Evolutionary conservation across 2,113 vertebrate genomes (phyloP).

Genomic region (Acinonyx jubatus): DNA sequence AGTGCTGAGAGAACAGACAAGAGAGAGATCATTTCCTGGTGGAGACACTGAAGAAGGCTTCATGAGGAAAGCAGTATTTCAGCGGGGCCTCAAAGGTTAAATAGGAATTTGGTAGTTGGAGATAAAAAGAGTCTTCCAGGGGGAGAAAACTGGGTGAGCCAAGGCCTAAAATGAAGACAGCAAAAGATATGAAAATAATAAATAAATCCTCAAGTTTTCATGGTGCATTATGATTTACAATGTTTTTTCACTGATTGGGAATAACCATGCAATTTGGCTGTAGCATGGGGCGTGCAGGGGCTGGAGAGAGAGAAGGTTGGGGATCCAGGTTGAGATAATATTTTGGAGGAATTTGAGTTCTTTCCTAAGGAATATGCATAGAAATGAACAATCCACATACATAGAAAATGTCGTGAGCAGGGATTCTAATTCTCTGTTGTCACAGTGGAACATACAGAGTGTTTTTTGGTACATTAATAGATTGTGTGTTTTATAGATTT

Average conservation of each 20-base stretch:
- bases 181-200: not conserved
- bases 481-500: not conserved
- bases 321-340: not conserved
- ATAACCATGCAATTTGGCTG: not conserved
- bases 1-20: not conserved
- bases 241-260: not conserved
- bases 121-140: not conserved
- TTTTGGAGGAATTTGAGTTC: not conserved
- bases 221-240: not conserved
- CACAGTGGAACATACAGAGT: not conserved
- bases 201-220: not conserved
- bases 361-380: constrained; percentile 28
- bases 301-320: not conserved
- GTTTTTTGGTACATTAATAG: not conserved
- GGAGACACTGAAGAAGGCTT: not conserved
- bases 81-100: not conserved
- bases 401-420: not conserved
- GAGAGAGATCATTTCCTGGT: not conserved
- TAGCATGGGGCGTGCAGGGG: not conserved
- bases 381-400: not conserved
- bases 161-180: not conserved
- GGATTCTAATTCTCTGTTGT: not conserved
- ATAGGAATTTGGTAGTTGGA: not conserved
- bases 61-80: not conserved
- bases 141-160: not conserved